Evolutionary conservation across 2,888 invertebrate genomes (phyloP), one percentile per base, ranked within the genome.

Genomic region (Apeira syringaria): DNA sequence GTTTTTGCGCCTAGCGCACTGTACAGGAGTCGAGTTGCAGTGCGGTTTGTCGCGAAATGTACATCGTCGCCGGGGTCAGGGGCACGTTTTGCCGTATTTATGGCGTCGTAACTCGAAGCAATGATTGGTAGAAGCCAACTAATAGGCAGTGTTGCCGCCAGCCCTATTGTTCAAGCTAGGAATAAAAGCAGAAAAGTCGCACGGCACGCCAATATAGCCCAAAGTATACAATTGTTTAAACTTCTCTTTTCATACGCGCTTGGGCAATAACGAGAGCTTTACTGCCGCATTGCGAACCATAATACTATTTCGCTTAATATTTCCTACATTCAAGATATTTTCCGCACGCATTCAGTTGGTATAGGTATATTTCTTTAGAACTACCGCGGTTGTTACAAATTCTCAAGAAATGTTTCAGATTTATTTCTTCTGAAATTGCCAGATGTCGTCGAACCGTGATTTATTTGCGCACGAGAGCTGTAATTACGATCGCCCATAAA

Each of bases 61-160:
- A 55, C 56, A 61, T 52, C 58, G 69, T 61, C 64, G 74, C 68
- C 45, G 73, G 64, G 83, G 80, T 82, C 85, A 80, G 70, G 80
- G 82, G 82, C 86, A 81, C 82, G 82, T 82, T 78, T 71, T 68
- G 72, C 64, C 57, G 72, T 85, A 87, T 85, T 88, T 84, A 88
- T 87, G 79, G 84, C 80, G 59, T 81, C 85, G 75, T 86, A 83
- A 87, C 85, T 85, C 73, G 79, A 74, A 74, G 69, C 76, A 72
- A 72, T 76, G 80, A 85, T 83, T 74, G 81, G 74, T 73, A 66
- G 79, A 66, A 68, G 72, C 74, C 68, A 68, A 76, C 75, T 68
- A 77, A 72, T 74, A 71, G 68, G 71, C 72, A 64, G 61, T 70
- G 71, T 69, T 74, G 71, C 74, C 58, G 62, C 60, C 75, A 68